A percentile compares a stretch with the other conserved stretches of the same genome.
Conservation (phyloP, 2,113 vertebrate genomes). For the Mesitornis unicolor region DNA sequence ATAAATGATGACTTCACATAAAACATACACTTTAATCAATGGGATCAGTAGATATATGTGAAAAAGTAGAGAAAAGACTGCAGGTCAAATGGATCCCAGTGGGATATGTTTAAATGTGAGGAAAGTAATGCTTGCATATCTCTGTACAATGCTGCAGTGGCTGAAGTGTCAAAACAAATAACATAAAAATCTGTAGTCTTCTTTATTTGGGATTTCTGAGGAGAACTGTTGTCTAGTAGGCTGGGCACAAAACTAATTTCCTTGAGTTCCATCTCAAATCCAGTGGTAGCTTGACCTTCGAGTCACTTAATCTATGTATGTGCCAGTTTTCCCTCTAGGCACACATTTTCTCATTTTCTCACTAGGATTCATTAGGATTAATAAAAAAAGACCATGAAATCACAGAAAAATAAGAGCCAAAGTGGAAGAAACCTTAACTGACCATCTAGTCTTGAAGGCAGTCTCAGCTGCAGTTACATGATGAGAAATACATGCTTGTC, state of each 20-base stretch:
- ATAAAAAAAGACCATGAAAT: not conserved
- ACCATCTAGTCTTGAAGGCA: not conserved
- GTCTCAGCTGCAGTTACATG: not conserved
- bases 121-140: not conserved
- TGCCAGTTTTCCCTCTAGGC: not conserved
- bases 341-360: not conserved
- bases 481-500: not conserved
- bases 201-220: not conserved
- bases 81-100: constrained; percentile 33
- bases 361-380: not conserved
- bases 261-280: not conserved
- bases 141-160: not conserved
- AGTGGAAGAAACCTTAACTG: not conserved
- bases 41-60: constrained; percentile 57
- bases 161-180: not conserved
- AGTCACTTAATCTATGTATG: not conserved
- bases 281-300: not conserved
- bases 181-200: not conserved
- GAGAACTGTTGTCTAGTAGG: not conserved
- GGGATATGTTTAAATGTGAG: constrained; percentile 39
- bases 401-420: not conserved
- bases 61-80: constrained; percentile 39
- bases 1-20: constrained; percentile 44
- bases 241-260: not conserved
- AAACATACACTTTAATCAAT: constrained; percentile 70